phyloP scores from a whole-genome alignment of 2,888 invertebrate genomes.

The Prenolepis imparis region DNA sequence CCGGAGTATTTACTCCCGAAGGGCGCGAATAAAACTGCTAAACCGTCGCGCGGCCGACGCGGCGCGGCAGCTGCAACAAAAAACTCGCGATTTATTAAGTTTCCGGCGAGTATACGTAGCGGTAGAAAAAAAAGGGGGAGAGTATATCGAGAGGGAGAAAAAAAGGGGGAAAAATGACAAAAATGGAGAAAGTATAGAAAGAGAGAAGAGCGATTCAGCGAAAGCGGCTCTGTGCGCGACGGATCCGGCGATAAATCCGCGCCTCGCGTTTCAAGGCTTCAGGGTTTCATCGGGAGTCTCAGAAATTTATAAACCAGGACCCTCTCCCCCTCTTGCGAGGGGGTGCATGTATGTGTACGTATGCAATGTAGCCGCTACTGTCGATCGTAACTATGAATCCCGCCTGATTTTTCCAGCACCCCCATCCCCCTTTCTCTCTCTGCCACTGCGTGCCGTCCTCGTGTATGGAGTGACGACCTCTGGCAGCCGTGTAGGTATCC shows the following conservation, averaged over 20 bases:
- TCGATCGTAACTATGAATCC: conserved; percentile 52
- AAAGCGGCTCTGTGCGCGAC: conserved; percentile 53
- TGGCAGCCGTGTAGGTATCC: conserved; percentile 69
- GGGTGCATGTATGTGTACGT: background rate
- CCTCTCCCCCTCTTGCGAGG: background rate
- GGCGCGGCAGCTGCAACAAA: conserved; percentile 47
- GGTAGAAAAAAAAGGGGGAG: background rate
- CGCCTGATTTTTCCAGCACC: conserved; percentile 49
- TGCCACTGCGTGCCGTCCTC: conserved; percentile 41
- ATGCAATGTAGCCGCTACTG: background rate
- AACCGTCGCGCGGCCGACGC: conserved; percentile 43
- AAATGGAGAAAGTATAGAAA: conserved; percentile 7
- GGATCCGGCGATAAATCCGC: conserved; percentile 49
- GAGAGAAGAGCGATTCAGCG: conserved; percentile 25
- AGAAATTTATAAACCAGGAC: conserved; percentile 55
- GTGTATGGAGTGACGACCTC: conserved; percentile 65
- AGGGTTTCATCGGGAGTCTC: conserved; percentile 56
- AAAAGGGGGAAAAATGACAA: background rate
- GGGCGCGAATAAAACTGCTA: conserved; percentile 55
- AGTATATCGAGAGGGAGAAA: background rate
- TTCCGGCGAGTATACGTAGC: conserved; percentile 23
- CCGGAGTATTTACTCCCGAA: conserved; percentile 40
- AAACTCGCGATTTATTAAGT: conserved; percentile 56
- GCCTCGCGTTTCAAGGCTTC: conserved; percentile 45
- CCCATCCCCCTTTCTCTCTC: conserved; percentile 4